These are phyloP conservation scores for Caenorhabditis latens DNA, from an alignment of 1,140 invertebrate species.

Conservation along the genomic window DNA sequence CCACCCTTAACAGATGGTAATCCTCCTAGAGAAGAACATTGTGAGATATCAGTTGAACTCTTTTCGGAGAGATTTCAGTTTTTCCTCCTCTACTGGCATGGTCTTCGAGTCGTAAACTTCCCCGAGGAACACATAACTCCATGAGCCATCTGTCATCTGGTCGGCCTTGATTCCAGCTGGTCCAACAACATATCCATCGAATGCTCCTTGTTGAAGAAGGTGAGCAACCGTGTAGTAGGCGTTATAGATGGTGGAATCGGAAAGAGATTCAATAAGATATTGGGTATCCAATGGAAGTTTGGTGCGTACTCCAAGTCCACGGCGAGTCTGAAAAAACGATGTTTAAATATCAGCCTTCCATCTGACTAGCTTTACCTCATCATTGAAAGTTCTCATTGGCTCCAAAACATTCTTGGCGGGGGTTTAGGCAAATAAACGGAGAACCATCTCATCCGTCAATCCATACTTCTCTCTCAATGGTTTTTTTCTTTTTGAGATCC, in stretches of 20 bases:
- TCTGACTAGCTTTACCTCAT: constrained; percentile 81
- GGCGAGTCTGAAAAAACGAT: constrained; percentile 81
- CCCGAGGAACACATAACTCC: constrained; percentile 97
- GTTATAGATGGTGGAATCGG: constrained; percentile 99
- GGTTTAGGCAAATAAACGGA: constrained; percentile 85
- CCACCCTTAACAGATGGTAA: no score
- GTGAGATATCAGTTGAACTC: no score
- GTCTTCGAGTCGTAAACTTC: constrained; percentile 83
- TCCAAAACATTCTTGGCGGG: constrained; percentile 84
- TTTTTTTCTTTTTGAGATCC: constrained; percentile 94
- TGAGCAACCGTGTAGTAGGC: constrained; percentile 97
- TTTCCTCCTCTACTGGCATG: constrained; percentile 84
- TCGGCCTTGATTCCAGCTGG: constrained; percentile 80
- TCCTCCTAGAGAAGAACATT: no score
- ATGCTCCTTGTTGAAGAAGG: constrained; percentile 84
- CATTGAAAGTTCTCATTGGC: constrained; percentile 89
- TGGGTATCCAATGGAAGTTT: constrained; percentile 95
- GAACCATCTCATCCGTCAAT: constrained; percentile 91
- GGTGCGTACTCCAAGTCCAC: constrained; percentile 97
- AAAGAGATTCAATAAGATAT: constrained; percentile 98
- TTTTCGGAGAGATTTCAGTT: constrained; percentile 83
- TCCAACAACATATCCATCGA: constrained; percentile 62
- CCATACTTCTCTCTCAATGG: constrained; percentile 92
- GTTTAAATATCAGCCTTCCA: no score
- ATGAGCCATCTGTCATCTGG: constrained; percentile 91